Base-by-base conservation (phyloP, 2,113 vertebrate species). In the Malurus elegans region DNA sequence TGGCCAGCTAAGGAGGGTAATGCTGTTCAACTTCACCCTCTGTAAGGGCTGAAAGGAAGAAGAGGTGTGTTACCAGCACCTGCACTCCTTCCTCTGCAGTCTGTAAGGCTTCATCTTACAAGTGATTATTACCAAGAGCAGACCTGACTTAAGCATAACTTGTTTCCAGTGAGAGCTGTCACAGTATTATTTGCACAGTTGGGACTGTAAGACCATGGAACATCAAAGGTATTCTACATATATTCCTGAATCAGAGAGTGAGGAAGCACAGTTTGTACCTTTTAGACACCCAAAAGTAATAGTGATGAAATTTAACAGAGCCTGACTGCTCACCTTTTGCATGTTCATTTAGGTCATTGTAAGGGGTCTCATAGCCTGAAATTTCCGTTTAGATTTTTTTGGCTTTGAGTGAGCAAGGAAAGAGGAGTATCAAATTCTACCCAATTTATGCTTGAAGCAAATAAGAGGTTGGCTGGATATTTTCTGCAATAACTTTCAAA, bases 341-440 rank as follows among this genome's bases (percentile, higher is more conserved):
- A 11, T 48, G 38, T 76, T 81, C 85, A 54, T 80, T 92, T 53
- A 64, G 36, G n/a, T 75, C 4, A 17, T 50, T 75, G 62, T 70
- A 47, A 48, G 57, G 48, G 28, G 4, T 67, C 53, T 92, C 25
- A 74, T 25, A 64, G 40, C 56, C 31, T 83, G 36, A 67, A 62
- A 56, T 74, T 74, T 38, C 25, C 44, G 51, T 67, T 93, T 44
- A 78, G 44, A 26, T 42, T 45, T 62, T 81, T 86, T 74, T 38
- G 2, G 29, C 25, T 73, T 90, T 66, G 82, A 71, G 48, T 65
- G 47, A 93, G 31, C 75, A 81, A 78, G 53, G 60, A 81, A 71
- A 78, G 82, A 83, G n/a, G 28, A 84, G 44, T 73, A 56, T 86
- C 72, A 78, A 78, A 95, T 94, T 94, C 75, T 79, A 90, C 71